Evolutionary conservation across 2,888 invertebrate genomes (phyloP), one percentile per base, ranked within the genome.

Genomic region (Pristionchus entomophagus): DNA sequence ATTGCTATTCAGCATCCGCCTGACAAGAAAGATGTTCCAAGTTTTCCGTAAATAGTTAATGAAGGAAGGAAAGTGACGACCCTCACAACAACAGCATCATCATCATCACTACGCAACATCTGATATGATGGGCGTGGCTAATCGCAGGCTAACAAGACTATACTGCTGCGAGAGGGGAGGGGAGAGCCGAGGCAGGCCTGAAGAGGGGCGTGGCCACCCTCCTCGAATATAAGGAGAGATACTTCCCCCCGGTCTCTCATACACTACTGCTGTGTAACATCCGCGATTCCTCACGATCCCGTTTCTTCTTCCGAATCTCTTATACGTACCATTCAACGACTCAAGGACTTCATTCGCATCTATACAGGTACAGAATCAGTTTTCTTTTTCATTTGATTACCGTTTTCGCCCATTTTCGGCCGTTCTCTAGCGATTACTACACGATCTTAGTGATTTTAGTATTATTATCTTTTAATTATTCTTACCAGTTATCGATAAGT

Each of bases 181-280:
- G 65, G 65, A 65, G 65, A 65, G 65, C 65, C 17, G 35, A 65
- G 65, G 65, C 35, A 65, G 65, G 65, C 65, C 22, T 65, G 65
- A 65, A 35, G 32, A 35, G 65, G 65, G 65, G 65, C 65, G 65
- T 10, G 35, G 65, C 65, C 10, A 35, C 35, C 5, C 22, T 17
- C 32, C 65, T 45, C 32, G 29, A 8, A 32, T 65, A 65, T 65
- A 65, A 65, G 65, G 32, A 35, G 65, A 65, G 59, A 14, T 29
- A 59, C 29, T 19, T 65, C 65, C 29, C 14, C n/a, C 56, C 65
- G 35, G 65, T 65, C 65, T 35, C 65, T 19, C 14, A 35, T 35
- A 62, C 62, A 32, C 62, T 62, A 35, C 35, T 65, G 35, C 65
- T 35, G 65, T 65, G 65, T 65, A 65, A 29, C 32, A 26, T 17